Conservation (phyloP, 2,888 invertebrate species). For the Tenthredo livida region DNA sequence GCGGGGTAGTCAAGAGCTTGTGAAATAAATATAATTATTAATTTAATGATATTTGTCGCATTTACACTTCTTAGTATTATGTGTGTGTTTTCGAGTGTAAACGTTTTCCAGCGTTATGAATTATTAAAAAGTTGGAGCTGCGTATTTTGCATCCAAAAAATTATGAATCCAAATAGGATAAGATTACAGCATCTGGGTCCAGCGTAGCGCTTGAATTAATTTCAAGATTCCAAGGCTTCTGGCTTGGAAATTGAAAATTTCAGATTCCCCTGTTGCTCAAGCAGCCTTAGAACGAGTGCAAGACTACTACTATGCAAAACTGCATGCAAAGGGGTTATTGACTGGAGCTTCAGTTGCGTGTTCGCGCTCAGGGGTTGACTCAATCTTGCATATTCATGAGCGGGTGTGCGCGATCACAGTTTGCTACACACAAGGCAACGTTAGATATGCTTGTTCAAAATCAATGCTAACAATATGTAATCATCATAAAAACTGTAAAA, state of each 20-base stretch:
- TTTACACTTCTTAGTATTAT: not conserved
- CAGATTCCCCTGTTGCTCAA: not conserved
- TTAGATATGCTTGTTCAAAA: not conserved
- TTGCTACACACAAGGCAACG: not conserved
- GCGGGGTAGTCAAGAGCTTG: not conserved
- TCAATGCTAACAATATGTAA: not conserved
- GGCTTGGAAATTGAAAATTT: constrained; percentile 16
- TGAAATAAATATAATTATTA: not conserved
- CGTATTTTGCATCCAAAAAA: not conserved
- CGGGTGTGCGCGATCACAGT: not conserved
- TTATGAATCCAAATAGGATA: constrained; percentile 4
- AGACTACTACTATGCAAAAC: not conserved
- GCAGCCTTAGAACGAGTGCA: not conserved
- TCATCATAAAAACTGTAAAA: not conserved
- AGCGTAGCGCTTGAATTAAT: constrained; percentile 9
- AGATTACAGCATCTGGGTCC: constrained; percentile 8
- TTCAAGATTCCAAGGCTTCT: constrained; percentile 20
- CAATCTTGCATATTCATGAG: constrained; percentile 39
- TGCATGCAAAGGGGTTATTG: constrained; percentile 28
- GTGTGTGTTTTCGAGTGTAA: not conserved
- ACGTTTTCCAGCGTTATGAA: not conserved
- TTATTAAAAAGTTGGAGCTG: not conserved
- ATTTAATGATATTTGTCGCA: not conserved
- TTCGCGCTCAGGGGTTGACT: constrained; percentile 20
- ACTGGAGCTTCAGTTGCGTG: constrained; percentile 37